These are phyloP conservation scores for Megathymus violae DNA, from an alignment of 1,140 invertebrate species.

Conservation along the genomic window DNA sequence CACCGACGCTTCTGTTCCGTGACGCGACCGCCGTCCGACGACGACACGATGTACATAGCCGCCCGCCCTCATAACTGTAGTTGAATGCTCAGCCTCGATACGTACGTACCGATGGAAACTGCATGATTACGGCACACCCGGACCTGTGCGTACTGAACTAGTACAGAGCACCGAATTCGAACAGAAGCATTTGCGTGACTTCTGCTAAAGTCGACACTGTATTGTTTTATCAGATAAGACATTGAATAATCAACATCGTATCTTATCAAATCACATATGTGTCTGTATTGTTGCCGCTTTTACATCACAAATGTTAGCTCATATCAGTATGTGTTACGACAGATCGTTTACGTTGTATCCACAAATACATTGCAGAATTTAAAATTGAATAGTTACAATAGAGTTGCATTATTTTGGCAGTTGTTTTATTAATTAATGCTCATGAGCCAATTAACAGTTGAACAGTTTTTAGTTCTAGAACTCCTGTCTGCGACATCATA, in stretches of 20 bases:
- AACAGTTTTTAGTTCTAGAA: slow-evolving; percentile 3
- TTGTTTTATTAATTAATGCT: slow-evolving; percentile 6
- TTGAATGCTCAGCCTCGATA: slow-evolving; percentile 66
- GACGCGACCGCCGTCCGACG: no score
- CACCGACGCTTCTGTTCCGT: no score
- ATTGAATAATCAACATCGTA: slow-evolving; percentile 13
- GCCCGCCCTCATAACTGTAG: slow-evolving; percentile 63
- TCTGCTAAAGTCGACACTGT: slow-evolving; percentile 22
- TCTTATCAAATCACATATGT: slow-evolving; percentile 26
- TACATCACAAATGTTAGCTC: slow-evolving; percentile 28
- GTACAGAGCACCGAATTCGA: slow-evolving; percentile 58
- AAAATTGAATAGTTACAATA: slow-evolving; percentile 12
- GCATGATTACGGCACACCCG: slow-evolving; percentile 58
- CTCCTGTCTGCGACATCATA: slow-evolving; percentile 3
- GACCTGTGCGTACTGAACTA: slow-evolving; percentile 68
- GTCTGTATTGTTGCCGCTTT: slow-evolving; percentile 24
- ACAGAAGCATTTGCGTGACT: slow-evolving; percentile 42
- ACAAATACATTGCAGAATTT: neutral
- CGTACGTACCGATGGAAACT: slow-evolving; percentile 52
- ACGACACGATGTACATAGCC: slow-evolving; percentile 73
- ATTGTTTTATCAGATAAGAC: slow-evolving; percentile 15
- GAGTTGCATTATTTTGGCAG: slow-evolving; percentile 12
- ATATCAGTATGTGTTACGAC: slow-evolving; percentile 14
- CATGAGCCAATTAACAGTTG: neutral
- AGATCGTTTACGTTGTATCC: slow-evolving; percentile 6